Evolutionary conservation across 37 sponge, comb jelly and placozoan genomes (phyloP).

Genomic region (Mnemiopsis leidyi): DNA sequence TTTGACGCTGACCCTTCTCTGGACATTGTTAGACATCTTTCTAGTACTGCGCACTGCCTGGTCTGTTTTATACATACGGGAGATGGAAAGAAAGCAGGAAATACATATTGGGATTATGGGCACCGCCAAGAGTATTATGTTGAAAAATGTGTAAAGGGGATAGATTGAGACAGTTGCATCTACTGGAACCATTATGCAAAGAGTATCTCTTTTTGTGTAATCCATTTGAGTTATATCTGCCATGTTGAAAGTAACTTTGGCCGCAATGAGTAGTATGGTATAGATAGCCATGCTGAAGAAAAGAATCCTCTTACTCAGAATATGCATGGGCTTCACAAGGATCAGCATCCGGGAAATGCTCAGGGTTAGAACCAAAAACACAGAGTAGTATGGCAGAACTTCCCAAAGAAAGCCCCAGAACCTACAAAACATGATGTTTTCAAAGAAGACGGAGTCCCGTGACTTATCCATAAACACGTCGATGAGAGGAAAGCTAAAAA

Average conservation of each 20-base stretch:
- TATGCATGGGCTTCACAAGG: neutral
- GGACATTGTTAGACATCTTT: neutral
- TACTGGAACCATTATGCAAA: neutral
- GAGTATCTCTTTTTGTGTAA: slow-evolving; percentile 22
- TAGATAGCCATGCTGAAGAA: neutral
- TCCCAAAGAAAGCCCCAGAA: slow-evolving; percentile 30
- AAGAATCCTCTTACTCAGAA: neutral
- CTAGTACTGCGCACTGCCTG: neutral
- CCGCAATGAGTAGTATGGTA: neutral
- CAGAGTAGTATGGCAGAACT: slow-evolving; percentile 20
- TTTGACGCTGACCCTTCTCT: neutral
- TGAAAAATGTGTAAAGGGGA: slow-evolving; percentile 40
- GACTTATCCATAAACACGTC: neutral
- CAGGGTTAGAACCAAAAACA: neutral
- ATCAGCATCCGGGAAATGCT: neutral
- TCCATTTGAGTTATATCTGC: neutral
- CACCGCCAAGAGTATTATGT: neutral
- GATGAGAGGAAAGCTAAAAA: neutral
- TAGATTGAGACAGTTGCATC: neutral
- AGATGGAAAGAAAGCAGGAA: neutral
- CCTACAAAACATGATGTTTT: neutral
- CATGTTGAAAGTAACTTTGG: neutral
- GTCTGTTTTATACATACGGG: neutral
- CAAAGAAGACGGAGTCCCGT: neutral
- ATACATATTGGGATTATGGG: slow-evolving; percentile 47